A percentile compares a stretch with the other conserved stretches of the same genome.
Evolutionary conservation across 2,888 invertebrate genomes (phyloP).

Genomic region (Cataglyphis albicans): DNA sequence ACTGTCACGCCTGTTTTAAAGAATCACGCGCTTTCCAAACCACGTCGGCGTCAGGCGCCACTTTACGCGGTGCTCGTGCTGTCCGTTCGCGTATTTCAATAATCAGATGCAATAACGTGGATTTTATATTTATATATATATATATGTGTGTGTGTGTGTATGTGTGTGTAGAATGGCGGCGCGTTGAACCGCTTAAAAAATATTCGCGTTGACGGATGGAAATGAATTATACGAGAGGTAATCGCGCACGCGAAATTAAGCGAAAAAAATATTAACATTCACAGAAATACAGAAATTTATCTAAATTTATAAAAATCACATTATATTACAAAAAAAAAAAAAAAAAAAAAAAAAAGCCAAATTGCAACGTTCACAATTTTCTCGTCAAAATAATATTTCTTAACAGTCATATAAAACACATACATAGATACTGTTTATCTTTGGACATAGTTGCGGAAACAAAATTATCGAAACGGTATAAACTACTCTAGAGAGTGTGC

Average conservation of each 20-base stretch:
- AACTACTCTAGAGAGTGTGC: conserved; percentile 39
- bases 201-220: conserved; percentile 19
- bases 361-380: background rate
- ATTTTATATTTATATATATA: background rate
- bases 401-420: background rate
- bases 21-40: conserved; percentile 30
- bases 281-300: background rate
- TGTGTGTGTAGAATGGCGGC: conserved; percentile 2
- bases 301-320: background rate
- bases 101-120: conserved; percentile 39
- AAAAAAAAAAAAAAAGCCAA: background rate
- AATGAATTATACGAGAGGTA: conserved; percentile 11
- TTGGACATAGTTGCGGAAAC: background rate
- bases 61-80: conserved; percentile 7
- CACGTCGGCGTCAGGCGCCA: conserved; percentile 19
- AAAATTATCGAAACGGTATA: conserved; percentile 28
- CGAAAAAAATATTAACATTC: background rate
- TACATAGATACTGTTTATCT: background rate
- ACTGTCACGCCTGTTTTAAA: conserved; percentile 43
- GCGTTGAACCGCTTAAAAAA: conserved; percentile 29
- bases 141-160: background rate
- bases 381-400: background rate
- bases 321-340: no score
- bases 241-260: background rate
- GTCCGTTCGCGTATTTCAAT: background rate